Percentiles rank a stretch among this genome's conserved stretches.
phyloP scores from a whole-genome alignment of 2,888 invertebrate genomes.

The Taenaris catops region DNA sequence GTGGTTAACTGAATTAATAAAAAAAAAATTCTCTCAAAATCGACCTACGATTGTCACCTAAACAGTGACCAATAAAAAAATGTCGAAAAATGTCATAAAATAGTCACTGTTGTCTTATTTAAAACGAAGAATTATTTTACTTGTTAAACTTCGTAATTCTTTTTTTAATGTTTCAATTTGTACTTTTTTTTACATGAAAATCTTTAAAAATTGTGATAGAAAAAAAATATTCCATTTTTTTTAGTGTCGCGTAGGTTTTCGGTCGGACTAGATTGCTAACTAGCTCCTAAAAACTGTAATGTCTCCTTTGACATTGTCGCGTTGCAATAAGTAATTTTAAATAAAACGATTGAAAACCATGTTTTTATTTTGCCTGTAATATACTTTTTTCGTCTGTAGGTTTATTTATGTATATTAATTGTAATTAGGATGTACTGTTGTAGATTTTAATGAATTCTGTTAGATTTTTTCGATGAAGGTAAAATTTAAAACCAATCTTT shows the following conservation, averaged over 20 bases:
- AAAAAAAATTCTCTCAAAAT: no score
- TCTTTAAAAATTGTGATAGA: conserved; percentile 55
- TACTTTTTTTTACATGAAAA: background rate
- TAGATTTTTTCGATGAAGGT: conserved; percentile 12
- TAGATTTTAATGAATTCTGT: conserved; percentile 21
- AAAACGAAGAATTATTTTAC: no score
- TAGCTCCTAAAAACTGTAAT: conserved; percentile 16
- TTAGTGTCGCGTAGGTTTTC: conserved; percentile 36
- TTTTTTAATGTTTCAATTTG: no score
- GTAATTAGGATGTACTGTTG: conserved; percentile 32
- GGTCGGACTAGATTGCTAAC: conserved; percentile 12
- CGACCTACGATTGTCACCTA: no score
- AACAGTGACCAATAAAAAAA: no score
- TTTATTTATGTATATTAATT: conserved; percentile 45
- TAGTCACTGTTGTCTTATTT: no score
- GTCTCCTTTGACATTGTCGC: conserved; percentile 37
- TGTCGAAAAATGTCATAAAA: no score
- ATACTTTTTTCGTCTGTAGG: conserved; percentile 38
- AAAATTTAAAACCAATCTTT: conserved; percentile 13
- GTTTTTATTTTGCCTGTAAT: conserved; percentile 43
- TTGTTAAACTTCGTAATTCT: no score
- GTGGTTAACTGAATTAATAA: no score
- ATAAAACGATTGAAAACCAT: conserved; percentile 8
- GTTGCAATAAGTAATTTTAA: conserved; percentile 65
- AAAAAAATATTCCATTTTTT: conserved; percentile 65